phyloP scores from a whole-genome alignment of 2,797 vertebrate genomes.

The Acanthiza pusilla region DNA sequence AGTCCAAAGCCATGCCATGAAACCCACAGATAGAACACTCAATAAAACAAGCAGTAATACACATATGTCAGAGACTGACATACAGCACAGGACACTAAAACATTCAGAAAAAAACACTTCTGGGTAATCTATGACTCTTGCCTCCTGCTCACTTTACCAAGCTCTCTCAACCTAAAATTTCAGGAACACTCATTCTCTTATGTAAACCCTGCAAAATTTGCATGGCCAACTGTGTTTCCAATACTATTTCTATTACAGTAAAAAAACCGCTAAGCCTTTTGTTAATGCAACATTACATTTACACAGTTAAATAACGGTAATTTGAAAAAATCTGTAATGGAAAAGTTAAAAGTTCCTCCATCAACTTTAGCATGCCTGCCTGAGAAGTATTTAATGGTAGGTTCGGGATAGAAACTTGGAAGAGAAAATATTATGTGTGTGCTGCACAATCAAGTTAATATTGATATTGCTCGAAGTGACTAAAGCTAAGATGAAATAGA shows the following conservation, averaged over 20 bases:
- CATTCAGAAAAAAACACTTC: neutral
- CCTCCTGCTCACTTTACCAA: neutral
- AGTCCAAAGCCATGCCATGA: neutral
- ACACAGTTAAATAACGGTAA: conserved; percentile 54
- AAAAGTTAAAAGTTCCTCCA: conserved; percentile 46
- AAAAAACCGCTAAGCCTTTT: neutral
- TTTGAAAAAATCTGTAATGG: conserved; percentile 51
- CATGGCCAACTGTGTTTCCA: conserved; percentile 25
- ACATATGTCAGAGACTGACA: neutral
- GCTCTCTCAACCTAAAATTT: neutral
- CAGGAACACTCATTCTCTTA: neutral
- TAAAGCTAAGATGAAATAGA: conserved; percentile 6
- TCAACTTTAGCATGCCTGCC: neutral
- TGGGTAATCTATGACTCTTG: neutral
- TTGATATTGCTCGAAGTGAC: conserved; percentile 3
- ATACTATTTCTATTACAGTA: conserved; percentile 36
- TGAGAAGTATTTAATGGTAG: conserved; percentile 12
- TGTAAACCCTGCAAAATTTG: conserved; percentile 45
- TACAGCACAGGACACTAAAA: neutral
- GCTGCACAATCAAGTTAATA: conserved; percentile 39
- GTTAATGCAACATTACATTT: conserved; percentile 53
- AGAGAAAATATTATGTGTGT: conserved; percentile 15
- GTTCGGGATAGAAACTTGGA: neutral
- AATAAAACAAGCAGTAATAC: neutral
- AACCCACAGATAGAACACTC: neutral